Percentiles rank a stretch among this genome's conserved stretches.
Evolutionary conservation across 2,113 vertebrate genomes (phyloP).

Genomic region (Scytalopus superciliaris): DNA sequence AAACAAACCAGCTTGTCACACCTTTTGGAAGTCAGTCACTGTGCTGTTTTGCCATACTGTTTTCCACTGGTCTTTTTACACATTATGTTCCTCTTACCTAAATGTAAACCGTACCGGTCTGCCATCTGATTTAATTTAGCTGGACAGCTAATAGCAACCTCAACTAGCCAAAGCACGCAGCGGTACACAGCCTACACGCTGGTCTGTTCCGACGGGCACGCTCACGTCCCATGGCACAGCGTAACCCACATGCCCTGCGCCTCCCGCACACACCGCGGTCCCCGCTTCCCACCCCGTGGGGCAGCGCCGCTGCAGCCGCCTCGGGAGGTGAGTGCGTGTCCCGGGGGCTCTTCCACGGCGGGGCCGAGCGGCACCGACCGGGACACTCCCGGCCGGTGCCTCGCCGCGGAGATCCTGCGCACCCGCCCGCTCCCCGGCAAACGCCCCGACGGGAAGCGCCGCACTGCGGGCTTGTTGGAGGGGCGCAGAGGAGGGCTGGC

Average conservation of each 20-base stretch:
- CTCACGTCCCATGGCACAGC: not conserved
- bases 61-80: not conserved
- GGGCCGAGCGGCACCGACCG: not conserved
- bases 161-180: not conserved
- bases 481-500: accelerated
- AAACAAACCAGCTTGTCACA: not conserved
- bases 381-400: not conserved
- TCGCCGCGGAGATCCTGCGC: not conserved
- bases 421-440: accelerated
- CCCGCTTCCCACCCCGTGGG: not conserved
- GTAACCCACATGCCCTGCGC: not conserved
- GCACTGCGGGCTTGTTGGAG: accelerated
- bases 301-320: not conserved
- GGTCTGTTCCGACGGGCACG: not conserved
- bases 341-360: not conserved
- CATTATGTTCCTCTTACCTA: not conserved
- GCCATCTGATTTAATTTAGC: not conserved
- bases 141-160: not conserved
- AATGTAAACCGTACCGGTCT: not conserved
- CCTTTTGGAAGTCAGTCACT: not conserved
- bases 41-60: accelerated
- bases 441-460: not conserved
- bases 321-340: not conserved
- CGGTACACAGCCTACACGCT: not conserved
- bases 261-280: accelerated